phyloP scores from a whole-genome alignment of 2,113 vertebrate species.

The Centropus bengalensis region DNA sequence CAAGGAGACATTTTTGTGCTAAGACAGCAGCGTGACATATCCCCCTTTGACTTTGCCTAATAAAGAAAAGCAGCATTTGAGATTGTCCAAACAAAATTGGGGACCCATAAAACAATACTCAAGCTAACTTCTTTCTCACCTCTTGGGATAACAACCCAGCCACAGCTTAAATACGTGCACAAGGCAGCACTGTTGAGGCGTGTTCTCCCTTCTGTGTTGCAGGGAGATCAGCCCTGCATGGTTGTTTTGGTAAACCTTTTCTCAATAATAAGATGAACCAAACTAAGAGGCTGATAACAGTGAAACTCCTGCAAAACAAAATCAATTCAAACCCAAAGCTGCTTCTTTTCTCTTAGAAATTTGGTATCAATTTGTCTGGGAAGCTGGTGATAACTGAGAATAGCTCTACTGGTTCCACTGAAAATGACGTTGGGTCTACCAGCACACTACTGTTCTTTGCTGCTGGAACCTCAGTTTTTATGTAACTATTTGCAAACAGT shows the following conservation, averaged over 20 bases:
- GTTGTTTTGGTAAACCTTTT: not conserved
- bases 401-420: not conserved
- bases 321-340: not conserved
- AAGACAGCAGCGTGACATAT: not conserved
- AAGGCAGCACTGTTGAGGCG: not conserved
- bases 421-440: not conserved
- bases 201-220: not conserved
- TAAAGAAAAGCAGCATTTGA: not conserved
- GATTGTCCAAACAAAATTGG: slow-evolving; percentile 4
- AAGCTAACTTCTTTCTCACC: not conserved
- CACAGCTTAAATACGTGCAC: not conserved
- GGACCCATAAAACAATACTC: not conserved
- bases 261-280: not conserved
- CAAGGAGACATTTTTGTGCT: not conserved
- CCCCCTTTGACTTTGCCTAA: not conserved
- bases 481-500: not conserved
- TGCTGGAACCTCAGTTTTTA: not conserved
- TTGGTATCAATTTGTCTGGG: not conserved
- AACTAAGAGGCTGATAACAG: not conserved
- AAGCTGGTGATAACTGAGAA: not conserved
- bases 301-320: not conserved
- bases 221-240: not conserved
- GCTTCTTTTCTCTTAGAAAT: not conserved
- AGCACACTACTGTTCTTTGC: not conserved
- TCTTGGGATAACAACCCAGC: not conserved